These are phyloP conservation scores for Troilus luridus DNA, from an alignment of 2,888 invertebrate species.

Conservation along the genomic window DNA sequence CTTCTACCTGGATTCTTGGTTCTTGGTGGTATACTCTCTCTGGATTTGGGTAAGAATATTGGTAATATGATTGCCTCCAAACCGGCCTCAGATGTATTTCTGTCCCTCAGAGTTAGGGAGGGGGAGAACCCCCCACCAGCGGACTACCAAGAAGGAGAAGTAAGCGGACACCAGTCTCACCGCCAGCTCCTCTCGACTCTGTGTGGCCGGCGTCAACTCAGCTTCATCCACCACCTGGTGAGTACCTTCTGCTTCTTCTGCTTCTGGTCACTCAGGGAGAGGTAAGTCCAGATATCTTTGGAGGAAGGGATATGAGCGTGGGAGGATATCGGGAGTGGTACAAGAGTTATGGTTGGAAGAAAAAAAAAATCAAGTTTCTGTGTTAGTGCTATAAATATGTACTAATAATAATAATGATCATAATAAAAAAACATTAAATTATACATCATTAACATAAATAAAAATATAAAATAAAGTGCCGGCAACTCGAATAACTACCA, in stretches of 20 bases:
- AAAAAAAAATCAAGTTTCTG: neutral
- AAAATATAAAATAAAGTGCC: no score
- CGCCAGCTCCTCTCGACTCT: conserved; percentile 50
- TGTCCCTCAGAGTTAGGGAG: neutral
- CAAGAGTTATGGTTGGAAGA: neutral
- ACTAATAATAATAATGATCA: neutral
- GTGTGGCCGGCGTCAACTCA: conserved; percentile 29
- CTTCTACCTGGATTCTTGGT: neutral
- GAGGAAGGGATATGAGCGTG: neutral
- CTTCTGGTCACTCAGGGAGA: neutral
- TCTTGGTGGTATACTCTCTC: neutral
- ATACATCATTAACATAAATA: no score
- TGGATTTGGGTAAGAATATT: conserved; percentile 26
- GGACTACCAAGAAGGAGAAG: conserved; percentile 45
- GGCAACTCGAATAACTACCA: no score
- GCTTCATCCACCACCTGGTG: conserved; percentile 33
- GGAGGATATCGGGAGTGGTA: neutral
- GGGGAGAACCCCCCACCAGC: neutral
- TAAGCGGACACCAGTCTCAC: conserved; percentile 52
- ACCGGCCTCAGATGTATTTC: conserved; percentile 48
- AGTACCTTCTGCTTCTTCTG: conserved; percentile 9
- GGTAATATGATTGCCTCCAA: conserved; percentile 17
- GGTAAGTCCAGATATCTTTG: neutral
- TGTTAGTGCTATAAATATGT: neutral
- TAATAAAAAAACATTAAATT: no score